Evolutionary conservation across 2,113 vertebrate species (phyloP).

Genomic region (Galbula dea): DNA sequence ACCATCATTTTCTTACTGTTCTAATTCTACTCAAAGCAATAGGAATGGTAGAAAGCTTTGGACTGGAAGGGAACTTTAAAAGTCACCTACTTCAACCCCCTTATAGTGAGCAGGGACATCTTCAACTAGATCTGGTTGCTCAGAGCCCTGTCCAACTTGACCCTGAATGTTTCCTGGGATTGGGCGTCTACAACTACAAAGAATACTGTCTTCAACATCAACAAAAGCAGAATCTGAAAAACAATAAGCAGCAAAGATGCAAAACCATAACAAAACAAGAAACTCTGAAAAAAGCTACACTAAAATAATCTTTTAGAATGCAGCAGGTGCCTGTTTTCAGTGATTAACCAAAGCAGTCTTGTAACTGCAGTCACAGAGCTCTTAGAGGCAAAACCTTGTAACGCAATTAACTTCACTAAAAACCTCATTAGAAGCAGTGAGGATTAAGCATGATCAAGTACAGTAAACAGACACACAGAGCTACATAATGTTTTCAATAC

Average conservation of each 20-base stretch:
- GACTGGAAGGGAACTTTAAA: neutral
- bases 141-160: neutral
- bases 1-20: neutral
- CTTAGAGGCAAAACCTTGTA: neutral
- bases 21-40: neutral
- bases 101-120: neutral
- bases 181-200: neutral
- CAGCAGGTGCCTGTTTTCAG: neutral
- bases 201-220: neutral
- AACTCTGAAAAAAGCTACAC: neutral
- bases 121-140: neutral
- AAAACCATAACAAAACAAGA: neutral
- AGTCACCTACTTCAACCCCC: neutral
- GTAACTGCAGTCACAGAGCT: neutral
- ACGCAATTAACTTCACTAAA: constrained; percentile 11
- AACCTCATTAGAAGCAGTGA: constrained; percentile 13
- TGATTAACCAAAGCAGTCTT: neutral
- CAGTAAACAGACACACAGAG: constrained; percentile 1
- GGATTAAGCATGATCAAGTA: neutral
- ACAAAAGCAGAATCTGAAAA: neutral
- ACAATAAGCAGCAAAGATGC: neutral
- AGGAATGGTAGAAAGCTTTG: neutral
- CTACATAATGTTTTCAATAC: constrained; percentile 20
- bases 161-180: neutral
- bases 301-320: neutral